Evolutionary conservation across 2,113 vertebrate species (phyloP).

Genomic region (Atlantisia rogersi): DNA sequence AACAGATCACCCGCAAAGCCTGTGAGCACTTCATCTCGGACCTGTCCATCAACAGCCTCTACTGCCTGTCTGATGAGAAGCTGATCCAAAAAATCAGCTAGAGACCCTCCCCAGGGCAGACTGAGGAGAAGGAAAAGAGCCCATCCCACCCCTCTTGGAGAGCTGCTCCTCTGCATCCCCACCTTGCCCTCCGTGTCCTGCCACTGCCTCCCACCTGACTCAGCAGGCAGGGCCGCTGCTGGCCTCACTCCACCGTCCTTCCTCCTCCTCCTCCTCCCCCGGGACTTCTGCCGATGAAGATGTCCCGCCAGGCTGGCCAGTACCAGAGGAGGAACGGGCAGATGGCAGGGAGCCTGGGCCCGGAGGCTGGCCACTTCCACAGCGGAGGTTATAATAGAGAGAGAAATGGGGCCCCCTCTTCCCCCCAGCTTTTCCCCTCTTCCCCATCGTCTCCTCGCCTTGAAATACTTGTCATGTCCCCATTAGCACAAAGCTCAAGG

Average conservation of each 20-base stretch:
- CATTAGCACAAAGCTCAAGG: slow-evolving; percentile 29
- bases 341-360: slow-evolving; percentile 11
- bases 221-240: slow-evolving; percentile 24
- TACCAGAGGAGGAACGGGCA: slow-evolving; percentile 59
- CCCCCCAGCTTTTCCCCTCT: neutral
- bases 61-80: slow-evolving; percentile 98
- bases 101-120: slow-evolving; percentile 67
- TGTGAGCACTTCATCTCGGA: slow-evolving; percentile 97
- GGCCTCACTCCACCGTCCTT: slow-evolving; percentile 48
- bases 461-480: slow-evolving; percentile 57
- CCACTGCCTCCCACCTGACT: slow-evolving; percentile 56
- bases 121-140: slow-evolving; percentile 74
- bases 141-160: slow-evolving; percentile 73
- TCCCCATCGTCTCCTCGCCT: neutral
- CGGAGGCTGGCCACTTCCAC: neutral
- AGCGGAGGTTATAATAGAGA: neutral
- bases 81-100: slow-evolving; percentile 98
- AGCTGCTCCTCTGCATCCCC: slow-evolving; percentile 53
- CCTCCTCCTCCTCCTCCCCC: slow-evolving; percentile 46
- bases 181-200: slow-evolving; percentile 56
- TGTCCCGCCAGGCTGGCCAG: slow-evolving; percentile 59
- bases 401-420: slow-evolving; percentile 25
- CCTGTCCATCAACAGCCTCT: slow-evolving; percentile 94
- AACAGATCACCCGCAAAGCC: slow-evolving; percentile 92
- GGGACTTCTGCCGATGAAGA: slow-evolving; percentile 60